Evolutionary conservation across 2,113 vertebrate species (phyloP), one percentile per base, ranked within the genome.

Genomic region (Chamaetylas fuelleborni): DNA sequence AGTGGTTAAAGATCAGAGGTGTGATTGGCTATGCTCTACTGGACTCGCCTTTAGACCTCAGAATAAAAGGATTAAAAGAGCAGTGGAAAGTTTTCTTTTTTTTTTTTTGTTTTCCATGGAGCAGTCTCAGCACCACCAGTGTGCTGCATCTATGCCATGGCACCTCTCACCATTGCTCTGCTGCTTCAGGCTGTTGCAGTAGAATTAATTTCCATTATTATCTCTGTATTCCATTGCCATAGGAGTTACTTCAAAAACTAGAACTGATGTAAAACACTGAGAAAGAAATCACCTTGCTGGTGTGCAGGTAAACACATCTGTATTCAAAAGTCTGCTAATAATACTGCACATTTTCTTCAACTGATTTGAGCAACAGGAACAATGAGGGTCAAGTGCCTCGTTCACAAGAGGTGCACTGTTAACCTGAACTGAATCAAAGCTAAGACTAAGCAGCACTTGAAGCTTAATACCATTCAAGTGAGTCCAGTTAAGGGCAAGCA

Each of bases 131-230:
- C 53, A 54, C 11, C 43, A 40, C 11, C 31, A 7, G 60, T 0
- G 3, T 7, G n/a, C 47, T 36, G 26, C 12, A 4, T 8, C 72
- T 31, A 1, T 65, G 56, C 65, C 8, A 1, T 10, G 56, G 29
- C 48, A 48, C 36, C 36, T n/a, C 7, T 50, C 40, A 5, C 34
- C 40, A 3, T 6, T 12, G 25, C 0, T 0, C 11, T 66, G 54
- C 73, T 56, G 13, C 6, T 67, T 28, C 72, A 40, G 24, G 19
- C 5, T 42, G 47, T 23, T 67, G n/a, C 51, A 74, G 12, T 3
- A 29, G 34, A 78, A 76, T 50, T 53, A 5, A 64, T 80, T 82
- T 43, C 13, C 26, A 54, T 66, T 74, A 50, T 83, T 86, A 13
- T 28, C 77, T 22, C 14, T 67, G 11, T 54, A 38, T 72, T 77